phyloP scores from a whole-genome alignment of 2,797 vertebrate genomes.

The Malurus splendens region DNA sequence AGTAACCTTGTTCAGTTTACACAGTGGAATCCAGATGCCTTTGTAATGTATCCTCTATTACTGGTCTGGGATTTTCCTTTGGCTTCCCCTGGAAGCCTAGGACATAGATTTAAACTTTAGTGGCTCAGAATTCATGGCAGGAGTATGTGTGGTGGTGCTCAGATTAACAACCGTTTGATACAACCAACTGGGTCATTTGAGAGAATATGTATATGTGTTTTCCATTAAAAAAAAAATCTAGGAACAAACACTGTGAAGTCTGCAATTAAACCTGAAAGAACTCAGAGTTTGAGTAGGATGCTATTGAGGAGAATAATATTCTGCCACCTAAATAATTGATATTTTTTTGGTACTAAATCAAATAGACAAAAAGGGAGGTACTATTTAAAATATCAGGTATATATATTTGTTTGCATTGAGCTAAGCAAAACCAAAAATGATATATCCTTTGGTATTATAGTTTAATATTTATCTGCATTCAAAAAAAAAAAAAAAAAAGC shows the following conservation, averaged over 20 bases:
- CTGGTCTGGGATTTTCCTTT: neutral
- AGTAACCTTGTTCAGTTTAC: neutral
- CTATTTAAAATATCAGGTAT: neutral
- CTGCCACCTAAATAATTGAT: neutral
- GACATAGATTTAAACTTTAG: neutral
- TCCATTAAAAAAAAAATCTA: neutral
- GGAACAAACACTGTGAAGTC: neutral
- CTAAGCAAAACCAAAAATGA: neutral
- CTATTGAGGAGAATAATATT: neutral
- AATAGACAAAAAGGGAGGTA: neutral
- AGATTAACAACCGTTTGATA: neutral
- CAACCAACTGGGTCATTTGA: fast-evolving
- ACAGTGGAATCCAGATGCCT: neutral
- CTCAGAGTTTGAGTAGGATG: neutral
- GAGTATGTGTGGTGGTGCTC: neutral
- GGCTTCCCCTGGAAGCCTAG: neutral
- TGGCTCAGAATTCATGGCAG: neutral
- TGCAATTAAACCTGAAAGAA: neutral
- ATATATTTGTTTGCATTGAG: neutral
- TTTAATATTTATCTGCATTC: neutral
- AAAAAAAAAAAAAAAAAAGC: neutral
- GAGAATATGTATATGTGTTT: neutral
- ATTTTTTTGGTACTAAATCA: neutral
- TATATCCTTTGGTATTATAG: neutral
- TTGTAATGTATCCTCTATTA: neutral